A percentile compares a stretch with the other conserved stretches of the same genome.
phyloP scores from a whole-genome alignment of 2,113 vertebrate genomes.

The Lonchura striata region DNA sequence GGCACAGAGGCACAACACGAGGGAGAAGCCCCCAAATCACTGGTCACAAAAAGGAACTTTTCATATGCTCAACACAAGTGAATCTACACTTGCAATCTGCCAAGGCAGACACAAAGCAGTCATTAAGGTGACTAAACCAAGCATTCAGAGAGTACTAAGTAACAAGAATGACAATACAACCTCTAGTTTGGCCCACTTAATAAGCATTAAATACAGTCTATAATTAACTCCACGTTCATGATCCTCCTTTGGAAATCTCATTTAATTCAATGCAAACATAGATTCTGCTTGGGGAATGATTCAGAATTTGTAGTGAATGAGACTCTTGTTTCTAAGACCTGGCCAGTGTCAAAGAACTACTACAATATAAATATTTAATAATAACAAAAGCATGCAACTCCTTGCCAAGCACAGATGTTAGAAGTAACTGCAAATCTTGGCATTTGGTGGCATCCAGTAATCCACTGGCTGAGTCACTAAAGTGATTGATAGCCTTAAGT shows the following conservation, averaged over 20 bases:
- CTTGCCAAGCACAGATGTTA: constrained; percentile 41
- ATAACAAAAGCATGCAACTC: constrained; percentile 25
- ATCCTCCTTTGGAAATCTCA: background rate
- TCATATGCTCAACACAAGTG: background rate
- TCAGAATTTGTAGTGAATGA: constrained; percentile 36
- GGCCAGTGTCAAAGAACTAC: constrained; percentile 26
- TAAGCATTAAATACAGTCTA: background rate
- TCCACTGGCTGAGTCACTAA: background rate
- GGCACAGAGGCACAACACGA: background rate
- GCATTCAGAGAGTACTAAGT: background rate
- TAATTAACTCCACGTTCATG: background rate
- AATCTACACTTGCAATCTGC: background rate
- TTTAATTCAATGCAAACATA: background rate
- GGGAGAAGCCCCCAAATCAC: background rate
- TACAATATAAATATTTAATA: constrained; percentile 53
- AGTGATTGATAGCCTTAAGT: background rate
- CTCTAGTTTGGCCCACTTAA: background rate
- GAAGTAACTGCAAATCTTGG: constrained; percentile 31
- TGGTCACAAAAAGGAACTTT: background rate
- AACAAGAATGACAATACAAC: background rate
- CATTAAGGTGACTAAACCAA: background rate
- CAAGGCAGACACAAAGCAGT: background rate
- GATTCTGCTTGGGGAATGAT: background rate
- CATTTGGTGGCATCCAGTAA: constrained; percentile 44
- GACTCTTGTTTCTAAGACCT: constrained; percentile 8